These are phyloP conservation scores for Cottoperca gobio DNA, from an alignment of 2,797 vertebrate genomes.

Conservation along the genomic window DNA sequence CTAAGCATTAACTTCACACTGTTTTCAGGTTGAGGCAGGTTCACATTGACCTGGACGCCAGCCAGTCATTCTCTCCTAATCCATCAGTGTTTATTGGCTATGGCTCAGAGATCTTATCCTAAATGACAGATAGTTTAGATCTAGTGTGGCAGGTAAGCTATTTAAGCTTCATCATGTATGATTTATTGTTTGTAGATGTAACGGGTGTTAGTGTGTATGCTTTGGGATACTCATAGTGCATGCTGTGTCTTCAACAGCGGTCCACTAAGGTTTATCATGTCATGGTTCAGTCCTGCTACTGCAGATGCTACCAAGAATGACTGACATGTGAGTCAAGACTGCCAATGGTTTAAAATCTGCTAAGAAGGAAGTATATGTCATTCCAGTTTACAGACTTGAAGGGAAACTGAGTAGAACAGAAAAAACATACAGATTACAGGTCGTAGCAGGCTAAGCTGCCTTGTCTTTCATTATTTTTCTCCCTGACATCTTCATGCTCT, in stretches of 20 bases:
- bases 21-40: conserved; percentile 60
- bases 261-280: conserved; percentile 7
- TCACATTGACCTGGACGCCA: conserved; percentile 45
- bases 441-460: conserved; percentile 59
- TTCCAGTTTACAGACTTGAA: conserved; percentile 32
- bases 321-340: conserved; percentile 16
- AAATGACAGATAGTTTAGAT: conserved; percentile 52
- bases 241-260: neutral
- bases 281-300: neutral
- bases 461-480: conserved; percentile 58
- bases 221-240: neutral
- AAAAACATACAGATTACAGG: conserved; percentile 23
- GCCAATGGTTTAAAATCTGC: conserved; percentile 28
- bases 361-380: conserved; percentile 39
- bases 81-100: conserved; percentile 45
- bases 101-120: conserved; percentile 53
- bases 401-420: conserved; percentile 20
- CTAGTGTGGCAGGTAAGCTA: conserved; percentile 37
- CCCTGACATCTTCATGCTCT: conserved; percentile 58
- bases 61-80: conserved; percentile 53
- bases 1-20: neutral
- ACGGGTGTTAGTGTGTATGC: neutral
- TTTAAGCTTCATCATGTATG: conserved; percentile 37
- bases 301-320: conserved; percentile 33
- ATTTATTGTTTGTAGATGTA: conserved; percentile 41